Evolutionary conservation across 2,888 invertebrate species (phyloP).

Genomic region (Gymnosoma rotundatum): DNA sequence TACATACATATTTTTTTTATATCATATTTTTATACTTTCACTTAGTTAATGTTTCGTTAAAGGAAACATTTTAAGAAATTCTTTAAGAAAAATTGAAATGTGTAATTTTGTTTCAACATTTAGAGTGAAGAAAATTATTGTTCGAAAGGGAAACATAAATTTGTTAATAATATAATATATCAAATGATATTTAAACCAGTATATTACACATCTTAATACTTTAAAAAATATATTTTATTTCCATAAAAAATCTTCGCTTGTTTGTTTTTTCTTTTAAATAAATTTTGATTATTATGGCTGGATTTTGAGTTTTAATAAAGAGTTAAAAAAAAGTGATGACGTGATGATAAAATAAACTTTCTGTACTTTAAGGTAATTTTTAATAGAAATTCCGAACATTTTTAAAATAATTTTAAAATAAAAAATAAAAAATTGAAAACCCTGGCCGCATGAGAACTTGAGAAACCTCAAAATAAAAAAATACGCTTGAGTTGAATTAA

Average conservation of each 20-base stretch:
- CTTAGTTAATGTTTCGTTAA: conserved; percentile 14
- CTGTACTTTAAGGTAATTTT: conserved; percentile 5
- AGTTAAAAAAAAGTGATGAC: not conserved
- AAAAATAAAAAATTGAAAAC: not conserved
- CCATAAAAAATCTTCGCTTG: conserved; percentile 2
- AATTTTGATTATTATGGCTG: not conserved
- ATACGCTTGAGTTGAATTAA: conserved; percentile 38
- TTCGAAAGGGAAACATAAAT: not conserved
- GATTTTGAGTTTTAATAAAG: not conserved
- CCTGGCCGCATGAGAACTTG: not conserved
- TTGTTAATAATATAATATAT: conserved; percentile 13
- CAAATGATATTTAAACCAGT: conserved; percentile 14
- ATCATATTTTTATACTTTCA: conserved; percentile 24
- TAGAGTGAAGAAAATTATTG: conserved; percentile 3
- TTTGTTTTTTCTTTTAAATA: not conserved
- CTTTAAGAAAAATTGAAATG: conserved; percentile 16
- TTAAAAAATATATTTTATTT: conserved; percentile 39
- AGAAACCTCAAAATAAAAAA: not conserved
- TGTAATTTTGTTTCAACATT: conserved; percentile 14
- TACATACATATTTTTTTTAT: conserved; percentile 11
- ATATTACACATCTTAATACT: conserved; percentile 61
- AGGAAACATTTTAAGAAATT: conserved; percentile 7
- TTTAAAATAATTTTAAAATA: no score
- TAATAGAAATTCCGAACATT: not conserved
- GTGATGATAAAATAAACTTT: not conserved